A percentile compares a stretch with the other conserved stretches of the same genome.
These are phyloP conservation scores for Saccostrea echinata DNA, from an alignment of 1,140 invertebrate species.

Conservation along the genomic window DNA sequence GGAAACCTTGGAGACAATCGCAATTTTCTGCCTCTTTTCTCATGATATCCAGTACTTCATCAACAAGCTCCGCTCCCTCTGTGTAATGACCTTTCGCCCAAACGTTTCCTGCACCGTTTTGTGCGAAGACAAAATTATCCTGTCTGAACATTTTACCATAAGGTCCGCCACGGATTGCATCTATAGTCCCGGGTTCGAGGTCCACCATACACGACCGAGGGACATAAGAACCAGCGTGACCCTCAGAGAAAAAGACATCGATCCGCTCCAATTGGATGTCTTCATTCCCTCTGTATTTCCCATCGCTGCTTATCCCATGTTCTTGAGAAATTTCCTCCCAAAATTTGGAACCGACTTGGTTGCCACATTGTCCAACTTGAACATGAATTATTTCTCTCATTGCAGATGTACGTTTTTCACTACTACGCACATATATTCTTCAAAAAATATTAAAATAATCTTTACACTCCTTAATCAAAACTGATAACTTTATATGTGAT, in stretches of 20 bases:
- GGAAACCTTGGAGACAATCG: conserved; percentile 89
- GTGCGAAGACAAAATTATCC: conserved; percentile 78
- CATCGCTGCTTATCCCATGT: conserved; percentile 52
- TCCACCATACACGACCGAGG: conserved; percentile 92
- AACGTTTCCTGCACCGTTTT: conserved; percentile 90
- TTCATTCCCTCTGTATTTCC: conserved; percentile 44
- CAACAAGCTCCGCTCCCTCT: conserved; percentile 84
- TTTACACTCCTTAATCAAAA: too few relatives aligned
- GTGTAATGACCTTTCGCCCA: conserved; percentile 95
- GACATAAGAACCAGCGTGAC: conserved; percentile 61
- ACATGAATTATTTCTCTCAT: conserved; percentile 56
- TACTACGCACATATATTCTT: too few relatives aligned
- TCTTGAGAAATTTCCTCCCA: conserved; percentile 53
- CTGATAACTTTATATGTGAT: too few relatives aligned
- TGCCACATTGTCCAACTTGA: conserved; percentile 54
- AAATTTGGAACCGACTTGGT: conserved; percentile 78
- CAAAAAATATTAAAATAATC: too few relatives aligned
- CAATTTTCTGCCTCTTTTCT: conserved; percentile 91
- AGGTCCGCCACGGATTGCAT: conserved; percentile 86
- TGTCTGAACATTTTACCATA: conserved; percentile 84
- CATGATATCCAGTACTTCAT: conserved; percentile 80
- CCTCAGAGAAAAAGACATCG: conserved; percentile 53
- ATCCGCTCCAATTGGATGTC: conserved; percentile 48
- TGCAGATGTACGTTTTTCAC: neutral
- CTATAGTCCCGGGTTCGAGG: conserved; percentile 62